Evolutionary conservation across 1,140 invertebrate species (phyloP).

Genomic region (Formica selysi): DNA sequence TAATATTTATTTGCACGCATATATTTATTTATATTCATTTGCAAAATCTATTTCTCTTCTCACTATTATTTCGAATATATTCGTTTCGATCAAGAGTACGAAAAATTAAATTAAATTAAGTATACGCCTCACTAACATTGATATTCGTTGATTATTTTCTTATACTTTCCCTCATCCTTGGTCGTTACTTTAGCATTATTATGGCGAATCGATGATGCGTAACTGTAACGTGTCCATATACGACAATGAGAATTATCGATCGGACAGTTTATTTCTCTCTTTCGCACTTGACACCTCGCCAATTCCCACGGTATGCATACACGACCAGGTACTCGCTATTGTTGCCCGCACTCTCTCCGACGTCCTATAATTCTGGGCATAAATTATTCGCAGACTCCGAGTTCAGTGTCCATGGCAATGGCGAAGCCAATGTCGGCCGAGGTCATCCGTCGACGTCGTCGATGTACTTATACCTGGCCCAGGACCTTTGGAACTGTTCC

Average conservation of each 20-base stretch:
- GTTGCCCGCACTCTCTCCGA: constrained; percentile 31
- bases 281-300: constrained; percentile 49
- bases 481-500: constrained; percentile 57
- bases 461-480: constrained; percentile 16
- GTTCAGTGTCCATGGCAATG: constrained; percentile 66
- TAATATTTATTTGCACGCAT: neutral
- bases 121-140: no score
- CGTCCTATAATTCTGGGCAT: constrained; percentile 54
- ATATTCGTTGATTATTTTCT: neutral
- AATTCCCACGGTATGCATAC: constrained; percentile 47
- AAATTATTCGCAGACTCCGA: constrained; percentile 64
- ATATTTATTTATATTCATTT: constrained; percentile 1
- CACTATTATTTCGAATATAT: neutral
- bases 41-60: neutral
- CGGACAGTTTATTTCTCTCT: constrained; percentile 18
- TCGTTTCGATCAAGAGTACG: neutral
- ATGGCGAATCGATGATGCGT: constrained; percentile 28
- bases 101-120: neutral
- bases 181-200: neutral
- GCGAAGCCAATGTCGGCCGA: constrained; percentile 62
- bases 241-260: constrained; percentile 48
- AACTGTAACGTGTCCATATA: neutral
- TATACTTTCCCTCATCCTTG: neutral
- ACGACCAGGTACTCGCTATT: constrained; percentile 44
- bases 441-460: constrained; percentile 9